Conservation (phyloP, 64 coral and sea anemone species). For the Pachyseris speciosa region DNA sequence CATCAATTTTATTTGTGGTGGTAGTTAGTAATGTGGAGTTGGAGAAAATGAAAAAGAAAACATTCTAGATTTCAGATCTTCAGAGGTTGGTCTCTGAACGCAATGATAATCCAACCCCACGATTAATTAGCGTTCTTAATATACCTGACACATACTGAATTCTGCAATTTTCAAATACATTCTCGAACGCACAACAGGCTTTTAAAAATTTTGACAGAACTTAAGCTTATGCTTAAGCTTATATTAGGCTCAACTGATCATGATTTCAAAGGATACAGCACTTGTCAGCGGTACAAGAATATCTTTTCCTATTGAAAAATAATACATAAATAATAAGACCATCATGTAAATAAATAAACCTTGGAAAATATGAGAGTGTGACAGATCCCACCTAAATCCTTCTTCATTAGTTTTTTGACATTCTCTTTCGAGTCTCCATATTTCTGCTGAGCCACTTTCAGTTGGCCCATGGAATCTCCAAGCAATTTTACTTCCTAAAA, state of each 20-base stretch:
- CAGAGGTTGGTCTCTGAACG: no score
- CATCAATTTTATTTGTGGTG: no score
- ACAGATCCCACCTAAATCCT: conserved; percentile 69
- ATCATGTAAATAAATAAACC: background rate
- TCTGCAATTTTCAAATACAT: no score
- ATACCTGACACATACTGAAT: no score
- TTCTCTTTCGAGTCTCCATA: conserved; percentile 94
- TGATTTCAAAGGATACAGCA: conserved; percentile 81
- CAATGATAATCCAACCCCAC: no score
- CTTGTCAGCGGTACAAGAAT: conserved; percentile 87
- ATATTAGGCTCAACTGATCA: background rate
- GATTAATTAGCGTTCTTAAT: no score
- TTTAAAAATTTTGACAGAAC: no score
- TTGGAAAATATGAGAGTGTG: background rate
- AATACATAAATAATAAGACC: background rate
- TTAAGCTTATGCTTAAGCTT: no score
- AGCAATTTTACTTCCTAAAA: conserved; percentile 93
- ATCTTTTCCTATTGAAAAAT: conserved; percentile 66
- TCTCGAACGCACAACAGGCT: no score
- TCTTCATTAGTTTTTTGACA: conserved; percentile 79
- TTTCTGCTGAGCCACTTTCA: conserved; percentile 97
- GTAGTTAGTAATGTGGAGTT: no score
- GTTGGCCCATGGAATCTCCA: conserved; percentile 84
- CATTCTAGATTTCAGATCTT: no score
- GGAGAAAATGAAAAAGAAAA: no score